Base-by-base conservation (phyloP, 2,797 vertebrate species). In the Odontamblyopus lacepedii region DNA sequence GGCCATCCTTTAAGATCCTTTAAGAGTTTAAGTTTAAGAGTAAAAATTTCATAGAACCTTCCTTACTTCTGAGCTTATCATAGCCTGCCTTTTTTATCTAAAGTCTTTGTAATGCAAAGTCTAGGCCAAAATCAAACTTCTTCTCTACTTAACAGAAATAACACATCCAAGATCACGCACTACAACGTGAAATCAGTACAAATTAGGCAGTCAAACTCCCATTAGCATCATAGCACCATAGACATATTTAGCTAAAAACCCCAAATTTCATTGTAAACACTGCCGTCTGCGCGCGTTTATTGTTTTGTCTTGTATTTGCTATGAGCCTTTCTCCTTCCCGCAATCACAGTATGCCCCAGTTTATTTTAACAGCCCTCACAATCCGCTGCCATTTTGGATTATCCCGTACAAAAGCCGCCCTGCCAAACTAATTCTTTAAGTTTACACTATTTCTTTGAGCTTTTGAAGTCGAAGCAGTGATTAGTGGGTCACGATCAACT, bases 361-460 rank as follows among this genome's bases (percentile, higher is more conserved):
- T 63, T 41, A 71, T 70, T 66, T 44, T 62, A 44, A 62, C 29
- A 19, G 26, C 26, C 48, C 55, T 57, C 26, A 26, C 29, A 63
- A 56, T 63, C 50, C 67, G 53, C 32, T 71, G 70, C 35, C 57
- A 48, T 68, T 68, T 7, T 9, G 70, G 26, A 70, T 63, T 26
- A 65, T 18, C 38, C 5, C 7, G n/a, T 18, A 61, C 29, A 64
- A 67, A 75, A 30, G 44, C 23, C 8, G 44, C 38, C 29, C 3
- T n/a, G 30, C 18, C 38, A 23, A 55, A 12, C 4, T 41, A 38
- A 18, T 59, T 69, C 67, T 55, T 38, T 56, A 23, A 13, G 67
- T 69, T 56, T 41, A 29, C 53, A 18, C 12, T 44, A 59, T 11
- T 69, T 1, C 55, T 59, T 16, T 27, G 26, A 2, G 11, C 67